Evolutionary conservation across 2,797 vertebrate species (phyloP), one percentile per base, ranked within the genome.

Genomic region (Argya squamiceps): DNA sequence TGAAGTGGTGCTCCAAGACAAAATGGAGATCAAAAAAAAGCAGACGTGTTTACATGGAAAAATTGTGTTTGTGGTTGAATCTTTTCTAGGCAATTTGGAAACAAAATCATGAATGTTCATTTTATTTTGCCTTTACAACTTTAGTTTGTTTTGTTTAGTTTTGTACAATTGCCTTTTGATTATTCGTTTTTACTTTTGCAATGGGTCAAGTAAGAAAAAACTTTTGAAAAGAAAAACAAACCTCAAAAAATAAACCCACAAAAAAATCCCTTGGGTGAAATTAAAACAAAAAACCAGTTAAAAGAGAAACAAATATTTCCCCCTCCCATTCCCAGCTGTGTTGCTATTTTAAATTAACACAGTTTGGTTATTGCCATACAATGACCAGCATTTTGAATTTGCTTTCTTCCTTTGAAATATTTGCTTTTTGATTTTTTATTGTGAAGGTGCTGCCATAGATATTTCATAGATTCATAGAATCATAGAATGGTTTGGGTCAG

Each of bases 291-390:
- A 32, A 32, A 20, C 2, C 2, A 22, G 14, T 37, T 67, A 92
- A 86, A 65, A 58, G 17, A 71, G 22, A 83, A 85, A 32, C 0
- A 36, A 75, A 14, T 4, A 26, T 37, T 37, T 26, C 2, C 2
- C 5, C 9, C 5, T 8, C 5, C 2, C 4, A 27, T 52, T 10
- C 5, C 19, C 11, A 6, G 23, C 11, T 52, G 6, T 39, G 6
- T 39, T 60, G 14, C 1, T 88, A 20, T 27, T 75, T 90, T 53
- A 60, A 94, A 70, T 46, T 59, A 92, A 23, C 2, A 8, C 10
- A 4, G 32, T 78, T 81, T 87, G 53, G 8, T 41, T 82, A 47
- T 27, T 69, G 30, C 10, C 7, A 11, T 44, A 46, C 10, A 63
- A 23, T 39, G 19, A 49, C 7, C 14, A 49, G 3, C 7, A 58